Conservation (phyloP, 2,797 vertebrate species). For the Xyrichtys novacula region DNA sequence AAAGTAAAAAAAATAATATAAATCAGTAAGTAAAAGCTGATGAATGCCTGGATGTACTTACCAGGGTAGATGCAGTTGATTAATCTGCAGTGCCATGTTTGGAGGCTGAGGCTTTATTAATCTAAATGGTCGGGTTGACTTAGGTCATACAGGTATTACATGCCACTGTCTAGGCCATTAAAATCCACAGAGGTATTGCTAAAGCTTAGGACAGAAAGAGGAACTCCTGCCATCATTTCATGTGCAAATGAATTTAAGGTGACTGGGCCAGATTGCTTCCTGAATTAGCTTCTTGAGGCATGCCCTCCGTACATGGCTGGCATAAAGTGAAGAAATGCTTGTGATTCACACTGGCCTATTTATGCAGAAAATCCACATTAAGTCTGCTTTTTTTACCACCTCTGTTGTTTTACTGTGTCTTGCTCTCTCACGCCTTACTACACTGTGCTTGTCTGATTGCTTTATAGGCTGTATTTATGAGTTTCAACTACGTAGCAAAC, state of each 20-base stretch:
- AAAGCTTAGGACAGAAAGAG: conserved; percentile 26
- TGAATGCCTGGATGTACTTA: conserved; percentile 4
- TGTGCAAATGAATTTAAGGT: conserved; percentile 59
- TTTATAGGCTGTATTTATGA: conserved; percentile 67
- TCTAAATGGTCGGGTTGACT: conserved; percentile 5
- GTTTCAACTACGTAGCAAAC: conserved; percentile 62
- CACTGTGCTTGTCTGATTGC: conserved; percentile 64
- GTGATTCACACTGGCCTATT: conserved; percentile 64
- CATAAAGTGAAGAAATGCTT: conserved; percentile 58
- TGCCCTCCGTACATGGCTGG: conserved; percentile 50
- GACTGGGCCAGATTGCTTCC: conserved; percentile 49
- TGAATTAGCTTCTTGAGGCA: conserved; percentile 63
- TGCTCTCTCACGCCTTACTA: conserved; percentile 51
- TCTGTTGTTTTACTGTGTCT: conserved; percentile 61
- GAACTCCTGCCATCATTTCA: conserved; percentile 42
- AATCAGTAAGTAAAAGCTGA: background rate
- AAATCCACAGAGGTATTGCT: conserved; percentile 16
- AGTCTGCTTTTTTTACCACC: conserved; percentile 55
- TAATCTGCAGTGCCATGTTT: conserved; percentile 11
- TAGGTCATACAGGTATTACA: conserved; percentile 6
- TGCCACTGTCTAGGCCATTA: conserved; percentile 8
- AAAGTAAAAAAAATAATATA: background rate
- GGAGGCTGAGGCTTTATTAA: conserved; percentile 8
- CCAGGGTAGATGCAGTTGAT: conserved; percentile 22
- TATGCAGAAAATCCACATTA: conserved; percentile 71